Percentiles rank a stretch among this genome's conserved stretches.
phyloP scores from a whole-genome alignment of 2,113 vertebrate genomes.

The Corvus moneduloides region DNA sequence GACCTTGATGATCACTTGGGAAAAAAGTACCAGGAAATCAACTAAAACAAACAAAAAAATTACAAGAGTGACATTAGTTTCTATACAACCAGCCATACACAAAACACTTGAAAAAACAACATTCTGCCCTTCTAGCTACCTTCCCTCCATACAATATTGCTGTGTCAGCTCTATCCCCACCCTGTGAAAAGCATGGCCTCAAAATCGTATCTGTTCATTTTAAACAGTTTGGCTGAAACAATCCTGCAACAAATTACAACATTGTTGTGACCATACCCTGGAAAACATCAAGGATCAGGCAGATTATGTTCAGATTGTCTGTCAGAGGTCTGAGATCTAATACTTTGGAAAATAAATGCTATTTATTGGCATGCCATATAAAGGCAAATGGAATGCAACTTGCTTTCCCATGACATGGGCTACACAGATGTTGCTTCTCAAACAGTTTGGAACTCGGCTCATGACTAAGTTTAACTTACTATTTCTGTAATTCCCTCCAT shows the following conservation, averaged over 20 bases:
- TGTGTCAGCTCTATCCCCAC: background rate
- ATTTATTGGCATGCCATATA: background rate
- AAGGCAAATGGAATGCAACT: background rate
- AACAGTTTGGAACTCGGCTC: background rate
- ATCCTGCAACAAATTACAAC: background rate
- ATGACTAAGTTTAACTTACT: background rate
- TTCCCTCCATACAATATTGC: background rate
- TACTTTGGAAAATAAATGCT: conserved; percentile 8
- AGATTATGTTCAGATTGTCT: background rate
- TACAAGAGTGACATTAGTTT: background rate
- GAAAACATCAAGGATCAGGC: background rate
- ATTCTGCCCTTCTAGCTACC: background rate
- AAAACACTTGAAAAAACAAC: background rate
- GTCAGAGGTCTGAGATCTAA: background rate
- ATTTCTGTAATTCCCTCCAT: background rate
- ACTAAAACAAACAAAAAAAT: conserved; percentile 30
- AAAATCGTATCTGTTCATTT: background rate
- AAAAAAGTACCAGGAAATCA: conserved; percentile 68
- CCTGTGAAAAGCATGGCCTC: background rate
- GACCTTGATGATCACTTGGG: conserved; percentile 13
- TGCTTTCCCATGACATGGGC: conserved; percentile 6
- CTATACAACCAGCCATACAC: background rate
- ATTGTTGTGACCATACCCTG: background rate
- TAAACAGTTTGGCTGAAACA: background rate
- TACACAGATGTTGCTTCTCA: conserved; percentile 30